These are phyloP conservation scores for Branchipolynoe longqiensis DNA, from an alignment of 2,888 invertebrate genomes.

Conservation along the genomic window DNA sequence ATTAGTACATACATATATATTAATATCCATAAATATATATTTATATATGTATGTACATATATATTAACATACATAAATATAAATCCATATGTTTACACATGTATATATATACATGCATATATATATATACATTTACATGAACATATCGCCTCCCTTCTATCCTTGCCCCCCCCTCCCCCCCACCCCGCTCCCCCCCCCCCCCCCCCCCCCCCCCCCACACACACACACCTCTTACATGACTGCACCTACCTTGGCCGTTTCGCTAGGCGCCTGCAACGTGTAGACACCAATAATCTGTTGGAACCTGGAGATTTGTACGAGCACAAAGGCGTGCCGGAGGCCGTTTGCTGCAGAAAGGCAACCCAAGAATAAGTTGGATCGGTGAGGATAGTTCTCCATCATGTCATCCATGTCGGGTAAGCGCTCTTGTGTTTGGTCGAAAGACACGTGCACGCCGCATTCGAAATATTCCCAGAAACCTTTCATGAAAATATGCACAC, in stretches of 20 bases:
- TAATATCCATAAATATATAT: too few relatives aligned
- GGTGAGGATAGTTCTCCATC: constrained; percentile 64
- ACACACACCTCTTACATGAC: too few relatives aligned
- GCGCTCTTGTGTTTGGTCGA: constrained; percentile 64
- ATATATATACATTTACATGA: too few relatives aligned
- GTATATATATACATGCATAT: too few relatives aligned
- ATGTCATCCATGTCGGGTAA: constrained; percentile 65
- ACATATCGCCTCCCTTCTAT: too few relatives aligned
- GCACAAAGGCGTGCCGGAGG: constrained; percentile 82
- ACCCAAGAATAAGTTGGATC: constrained; percentile 69
- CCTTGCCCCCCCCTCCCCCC: too few relatives aligned
- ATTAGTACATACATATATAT: too few relatives aligned
- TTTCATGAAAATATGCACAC: constrained; percentile 54
- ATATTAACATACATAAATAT: too few relatives aligned
- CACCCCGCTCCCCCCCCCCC: too few relatives aligned
- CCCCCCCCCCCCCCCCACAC: too few relatives aligned
- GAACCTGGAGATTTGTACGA: constrained; percentile 83
- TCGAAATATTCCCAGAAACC: constrained; percentile 65
- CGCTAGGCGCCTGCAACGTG: constrained; percentile 82
- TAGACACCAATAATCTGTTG: constrained; percentile 83
- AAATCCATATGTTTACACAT: too few relatives aligned
- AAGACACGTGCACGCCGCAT: constrained; percentile 62
- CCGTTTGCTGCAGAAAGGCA: constrained; percentile 74
- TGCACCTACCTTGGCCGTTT: constrained; percentile 81
- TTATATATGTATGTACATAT: too few relatives aligned